Base-by-base conservation (phyloP, 2,113 vertebrate species). In the Equus quagga region DNA sequence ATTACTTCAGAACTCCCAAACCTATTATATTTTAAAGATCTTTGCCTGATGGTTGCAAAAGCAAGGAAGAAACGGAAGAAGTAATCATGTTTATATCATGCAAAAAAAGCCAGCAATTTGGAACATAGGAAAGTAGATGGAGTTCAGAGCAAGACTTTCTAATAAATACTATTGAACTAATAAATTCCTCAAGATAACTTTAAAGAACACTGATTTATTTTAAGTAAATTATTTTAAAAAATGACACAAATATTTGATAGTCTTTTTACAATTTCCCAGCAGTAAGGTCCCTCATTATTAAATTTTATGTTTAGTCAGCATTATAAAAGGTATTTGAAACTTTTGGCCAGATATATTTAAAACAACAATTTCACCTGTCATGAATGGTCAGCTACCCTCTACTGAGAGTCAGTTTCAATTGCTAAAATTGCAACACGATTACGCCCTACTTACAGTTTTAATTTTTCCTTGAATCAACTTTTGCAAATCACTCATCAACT, bases 381-480 rank as follows among this genome's bases (percentile, higher is more conserved):
- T 0, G 13, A 80, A 91, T 14, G 17, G 64, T 56, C 87, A 87
- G 24, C 44, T 64, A 83, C 3, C 28, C 15, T 89, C 58, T n/a
- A 49, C 23, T 26, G 8, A 76, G 15, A 94, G 44, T 41, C 2
- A 76, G 46, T 64, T 54, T 44, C n/a, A 5, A 49, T 3, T 64
- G 28, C 62, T 83, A 93, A 80, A 87, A 89, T 1, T 36, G 23
- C 19, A 84, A 21, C 10, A 7, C 24, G 36, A 75, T 28, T 5
- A 2, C 4, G 2, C 2, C 85, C 73, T 96, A 98, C 98, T 98
- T 98, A 99, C 99, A 51, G 99, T 98, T 99, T 99, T 99, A 89
- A 99, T 98, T 97, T 99, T 99, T 41, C 99, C 99, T 0, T 86
- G 98, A 95, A 99, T 98, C 93, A 99, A 98, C 75, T 99, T 99